phyloP scores from a whole-genome alignment of 2,888 invertebrate genomes.

The Limenitis arthemis region DNA sequence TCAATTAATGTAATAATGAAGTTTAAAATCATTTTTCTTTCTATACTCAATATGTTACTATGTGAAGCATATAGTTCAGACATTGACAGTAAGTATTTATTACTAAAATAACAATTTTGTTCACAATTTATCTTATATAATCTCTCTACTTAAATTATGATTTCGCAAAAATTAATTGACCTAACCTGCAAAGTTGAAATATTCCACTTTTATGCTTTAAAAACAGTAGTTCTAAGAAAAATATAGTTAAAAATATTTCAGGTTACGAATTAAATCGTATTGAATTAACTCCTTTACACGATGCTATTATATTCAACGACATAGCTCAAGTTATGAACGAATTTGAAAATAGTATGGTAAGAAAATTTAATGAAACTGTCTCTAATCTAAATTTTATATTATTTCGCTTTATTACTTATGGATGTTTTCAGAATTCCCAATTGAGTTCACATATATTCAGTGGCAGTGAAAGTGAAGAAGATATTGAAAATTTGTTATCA shows the following conservation, averaged over 20 bases:
- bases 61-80: constrained; percentile 33
- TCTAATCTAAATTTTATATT: background rate
- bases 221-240: background rate
- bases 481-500: constrained; percentile 48
- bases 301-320: constrained; percentile 56
- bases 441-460: constrained; percentile 36
- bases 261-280: constrained; percentile 45
- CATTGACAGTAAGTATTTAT: constrained; percentile 44
- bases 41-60: constrained; percentile 28
- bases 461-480: constrained; percentile 54
- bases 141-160: too few relatives aligned
- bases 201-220: too few relatives aligned
- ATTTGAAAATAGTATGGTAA: constrained; percentile 48
- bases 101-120: too few relatives aligned
- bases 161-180: too few relatives aligned
- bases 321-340: constrained; percentile 58
- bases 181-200: too few relatives aligned
- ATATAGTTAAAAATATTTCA: constrained; percentile 19
- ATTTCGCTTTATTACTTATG: too few relatives aligned
- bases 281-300: constrained; percentile 49
- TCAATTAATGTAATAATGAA: constrained; percentile 11
- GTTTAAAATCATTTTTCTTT: constrained; percentile 23
- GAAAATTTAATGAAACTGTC: constrained; percentile 19
- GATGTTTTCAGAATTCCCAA: constrained; percentile 42
- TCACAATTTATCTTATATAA: too few relatives aligned